Percentiles rank a stretch among this genome's conserved stretches.
These are phyloP conservation scores for Diplogasteroides magnus DNA, from an alignment of 1,140 invertebrate species.

Conservation along the genomic window DNA sequence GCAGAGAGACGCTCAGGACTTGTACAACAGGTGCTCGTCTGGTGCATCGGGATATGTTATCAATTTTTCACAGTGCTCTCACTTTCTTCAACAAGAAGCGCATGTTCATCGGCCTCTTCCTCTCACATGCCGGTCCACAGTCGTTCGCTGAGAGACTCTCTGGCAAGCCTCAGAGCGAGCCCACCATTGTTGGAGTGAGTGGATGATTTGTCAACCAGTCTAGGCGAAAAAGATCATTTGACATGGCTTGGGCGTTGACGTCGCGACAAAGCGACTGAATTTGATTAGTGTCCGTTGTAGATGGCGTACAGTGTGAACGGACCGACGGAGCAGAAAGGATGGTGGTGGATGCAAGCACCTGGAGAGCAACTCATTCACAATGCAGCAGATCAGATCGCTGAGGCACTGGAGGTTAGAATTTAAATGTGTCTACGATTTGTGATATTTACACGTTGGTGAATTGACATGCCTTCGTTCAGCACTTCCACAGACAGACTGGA, in stretches of 20 bases:
- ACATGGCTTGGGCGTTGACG: background rate
- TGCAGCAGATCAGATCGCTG: background rate
- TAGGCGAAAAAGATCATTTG: background rate
- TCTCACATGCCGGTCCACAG: slow-evolving; percentile 21
- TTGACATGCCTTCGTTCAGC: too few species aligned
- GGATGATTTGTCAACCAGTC: background rate
- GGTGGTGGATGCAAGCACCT: slow-evolving; percentile 8
- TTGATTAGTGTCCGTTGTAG: background rate
- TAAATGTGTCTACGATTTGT: too few species aligned
- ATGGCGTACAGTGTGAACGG: slow-evolving; percentile 9
- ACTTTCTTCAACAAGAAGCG: slow-evolving; percentile 13
- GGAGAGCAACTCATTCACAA: slow-evolving; percentile 10
- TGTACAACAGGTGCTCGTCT: background rate
- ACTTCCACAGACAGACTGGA: slow-evolving; percentile 12
- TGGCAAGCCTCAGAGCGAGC: slow-evolving; percentile 6
- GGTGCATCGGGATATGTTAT: background rate
- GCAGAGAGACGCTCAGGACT: background rate
- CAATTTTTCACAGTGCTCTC: background rate
- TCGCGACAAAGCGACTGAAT: too few species aligned
- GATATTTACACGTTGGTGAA: too few species aligned
- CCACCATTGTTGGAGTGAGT: slow-evolving; percentile 27
- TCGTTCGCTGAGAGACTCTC: slow-evolving; percentile 14
- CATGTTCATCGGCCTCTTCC: slow-evolving; percentile 31
- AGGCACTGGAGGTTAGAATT: slow-evolving; percentile 11
- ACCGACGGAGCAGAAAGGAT: background rate